Evolutionary conservation across 2,888 invertebrate genomes (phyloP), one percentile per base, ranked within the genome.

Genomic region (Emmelina monodactyla): DNA sequence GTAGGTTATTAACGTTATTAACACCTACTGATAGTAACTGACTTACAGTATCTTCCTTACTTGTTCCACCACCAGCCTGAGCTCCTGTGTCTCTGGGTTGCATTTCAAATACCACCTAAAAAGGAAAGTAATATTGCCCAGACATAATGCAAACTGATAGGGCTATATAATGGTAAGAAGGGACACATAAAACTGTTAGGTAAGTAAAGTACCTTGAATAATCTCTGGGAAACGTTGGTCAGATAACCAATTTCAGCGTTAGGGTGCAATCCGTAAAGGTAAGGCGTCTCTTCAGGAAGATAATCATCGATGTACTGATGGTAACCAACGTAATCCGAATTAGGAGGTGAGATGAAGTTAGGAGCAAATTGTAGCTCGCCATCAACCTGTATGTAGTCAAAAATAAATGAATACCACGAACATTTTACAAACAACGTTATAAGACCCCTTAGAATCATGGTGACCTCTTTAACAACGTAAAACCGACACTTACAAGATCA

Each of bases 231-330:
- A 0, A 89, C 91, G 0, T 88, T 88, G 0, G 95, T 94, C 34
- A 97, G 73, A 57, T 95, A 94, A 31, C 95, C 95, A 40, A 97
- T 95, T 75, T 97, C 96, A 1, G 97, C 94, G 62, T 97, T 97
- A 0, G 94, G 91, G 71, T 97, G 96, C 13, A 97, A 76, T 0
- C 96, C 96, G 54, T 97, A 97, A 11, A 97, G 79, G 49, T 89
- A 85, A 0, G 97, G 96, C 33, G 92, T 92, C 70, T 97, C 96
- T 0, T 88, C 82, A 0, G 96, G 96, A 15, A 97, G 68, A 50
- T 82, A 84, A 44, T 94, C 91, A 54, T 95, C 94, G 30, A 97
- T 88, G 63, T 95, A 96, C 34, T 81, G 65, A 58, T 96, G 96
- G 67, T 96, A 97, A 1, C 91, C 89, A 7, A 75, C 71, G 62